These are phyloP conservation scores for Grallaria varia DNA, from an alignment of 2,113 vertebrate genomes.

Conservation along the genomic window DNA sequence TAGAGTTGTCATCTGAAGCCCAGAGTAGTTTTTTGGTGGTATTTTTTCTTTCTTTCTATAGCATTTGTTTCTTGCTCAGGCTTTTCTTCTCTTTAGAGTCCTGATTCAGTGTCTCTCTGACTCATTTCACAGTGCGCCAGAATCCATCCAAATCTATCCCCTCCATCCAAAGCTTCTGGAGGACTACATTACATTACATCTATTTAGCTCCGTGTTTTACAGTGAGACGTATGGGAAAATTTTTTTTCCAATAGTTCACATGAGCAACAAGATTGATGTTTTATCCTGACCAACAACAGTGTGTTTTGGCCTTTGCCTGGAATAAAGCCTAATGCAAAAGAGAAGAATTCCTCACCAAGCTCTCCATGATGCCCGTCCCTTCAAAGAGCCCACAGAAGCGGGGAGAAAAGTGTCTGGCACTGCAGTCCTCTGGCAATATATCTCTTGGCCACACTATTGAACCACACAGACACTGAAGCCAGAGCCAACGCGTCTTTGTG, in stretches of 20 bases:
- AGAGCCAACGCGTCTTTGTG: not conserved
- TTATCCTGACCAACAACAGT: not conserved
- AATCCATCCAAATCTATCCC: not conserved
- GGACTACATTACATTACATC: not conserved
- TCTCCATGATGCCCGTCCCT: rapidly evolving
- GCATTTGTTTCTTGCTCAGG: not conserved
- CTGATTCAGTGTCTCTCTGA: not conserved
- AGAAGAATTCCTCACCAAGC: not conserved
- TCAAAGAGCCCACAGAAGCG: not conserved
- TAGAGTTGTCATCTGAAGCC: not conserved
- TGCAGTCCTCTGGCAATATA: not conserved
- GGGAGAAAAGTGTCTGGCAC: not conserved
- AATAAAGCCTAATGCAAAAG: not conserved
- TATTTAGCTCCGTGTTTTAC: not conserved
- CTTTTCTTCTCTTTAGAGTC: not conserved
- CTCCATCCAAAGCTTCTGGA: not conserved
- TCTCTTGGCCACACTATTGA: not conserved
- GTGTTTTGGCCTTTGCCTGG: not conserved
- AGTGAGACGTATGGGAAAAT: not conserved
- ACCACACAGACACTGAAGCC: not conserved
- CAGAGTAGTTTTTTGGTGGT: rapidly evolving
- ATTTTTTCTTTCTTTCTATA: not conserved
- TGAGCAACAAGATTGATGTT: not conserved
- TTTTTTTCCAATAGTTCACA: not conserved
- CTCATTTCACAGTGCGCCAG: not conserved